Evolutionary conservation across 1,140 invertebrate species (phyloP).

Genomic region (Proctacanthus coquilletti): DNA sequence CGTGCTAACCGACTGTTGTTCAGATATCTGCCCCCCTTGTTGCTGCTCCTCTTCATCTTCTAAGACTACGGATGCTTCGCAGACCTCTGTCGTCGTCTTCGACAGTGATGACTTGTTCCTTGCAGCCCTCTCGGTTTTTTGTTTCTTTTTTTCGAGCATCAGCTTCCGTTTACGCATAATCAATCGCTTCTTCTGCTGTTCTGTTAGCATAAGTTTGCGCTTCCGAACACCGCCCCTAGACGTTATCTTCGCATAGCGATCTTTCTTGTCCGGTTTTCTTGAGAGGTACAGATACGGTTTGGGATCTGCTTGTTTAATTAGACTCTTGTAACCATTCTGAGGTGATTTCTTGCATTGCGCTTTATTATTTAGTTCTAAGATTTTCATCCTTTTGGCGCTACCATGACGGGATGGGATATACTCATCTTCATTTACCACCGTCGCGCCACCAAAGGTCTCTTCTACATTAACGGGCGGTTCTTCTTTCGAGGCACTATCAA

Average conservation of each 20-base stretch:
- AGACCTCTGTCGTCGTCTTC: constrained; percentile 3
- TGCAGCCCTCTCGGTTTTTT: not conserved
- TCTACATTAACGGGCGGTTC: too few relatives aligned
- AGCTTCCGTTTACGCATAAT: constrained; percentile 11
- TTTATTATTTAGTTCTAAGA: constrained; percentile 13
- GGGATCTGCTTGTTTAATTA: constrained; percentile 28
- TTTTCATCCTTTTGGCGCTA: constrained; percentile 15
- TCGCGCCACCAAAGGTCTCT: too few relatives aligned
- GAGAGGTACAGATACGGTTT: constrained; percentile 21
- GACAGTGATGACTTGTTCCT: not conserved
- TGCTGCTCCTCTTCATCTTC: constrained; percentile 1
- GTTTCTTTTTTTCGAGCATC: not conserved
- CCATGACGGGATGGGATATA: not conserved
- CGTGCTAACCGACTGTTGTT: constrained; percentile 8
- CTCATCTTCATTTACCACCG: constrained; percentile 2
- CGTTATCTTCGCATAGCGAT: constrained; percentile 11
- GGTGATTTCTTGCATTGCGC: constrained; percentile 18
- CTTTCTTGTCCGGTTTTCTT: constrained; percentile 20
- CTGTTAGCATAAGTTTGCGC: constrained; percentile 18
- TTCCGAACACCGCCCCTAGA: constrained; percentile 6
- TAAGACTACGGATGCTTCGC: not conserved
- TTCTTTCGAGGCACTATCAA: too few relatives aligned
- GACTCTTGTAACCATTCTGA: constrained; percentile 24
- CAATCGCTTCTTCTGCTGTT: constrained; percentile 17
- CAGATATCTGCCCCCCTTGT: not conserved